Percentiles rank a stretch among this genome's conserved stretches.
Conservation (phyloP, 2,113 vertebrate species). For the Lota lota region DNA sequence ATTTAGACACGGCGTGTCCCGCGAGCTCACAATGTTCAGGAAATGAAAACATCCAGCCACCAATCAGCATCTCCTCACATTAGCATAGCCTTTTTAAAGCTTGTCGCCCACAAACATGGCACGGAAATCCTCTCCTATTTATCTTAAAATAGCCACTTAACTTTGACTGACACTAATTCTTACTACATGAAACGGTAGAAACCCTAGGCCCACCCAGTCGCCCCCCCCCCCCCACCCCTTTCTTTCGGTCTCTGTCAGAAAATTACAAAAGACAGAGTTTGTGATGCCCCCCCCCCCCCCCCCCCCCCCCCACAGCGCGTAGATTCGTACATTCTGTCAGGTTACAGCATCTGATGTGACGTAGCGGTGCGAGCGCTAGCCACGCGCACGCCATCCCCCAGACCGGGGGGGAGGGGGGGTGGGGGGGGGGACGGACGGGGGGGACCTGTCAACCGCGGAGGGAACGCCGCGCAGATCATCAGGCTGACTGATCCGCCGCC, state of each 20-base stretch:
- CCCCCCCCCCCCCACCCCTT: constrained; percentile 75
- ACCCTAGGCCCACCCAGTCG: constrained; percentile 46
- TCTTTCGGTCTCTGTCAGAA: constrained; percentile 76
- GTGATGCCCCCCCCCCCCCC: constrained; percentile 80
- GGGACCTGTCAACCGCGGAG: constrained; percentile 91
- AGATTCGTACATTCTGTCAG: constrained; percentile 94
- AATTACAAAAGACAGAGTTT: constrained; percentile 98
- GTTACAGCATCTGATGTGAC: constrained; percentile 94
- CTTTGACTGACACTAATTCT: constrained; percentile 99
- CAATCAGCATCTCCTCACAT: constrained; percentile 67
- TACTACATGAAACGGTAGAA: constrained; percentile 89
- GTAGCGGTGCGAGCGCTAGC: constrained; percentile 78
- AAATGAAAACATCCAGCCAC: constrained; percentile 68
- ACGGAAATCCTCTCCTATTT: constrained; percentile 75
- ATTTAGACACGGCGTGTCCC: constrained; percentile 62
- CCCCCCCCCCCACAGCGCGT: constrained; percentile 64
- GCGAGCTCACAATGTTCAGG: constrained; percentile 54
- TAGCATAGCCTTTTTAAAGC: constrained; percentile 65
- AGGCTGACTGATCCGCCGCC: constrained; percentile 89
- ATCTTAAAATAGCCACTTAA: constrained; percentile 83
- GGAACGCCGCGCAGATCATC: constrained; percentile 89
- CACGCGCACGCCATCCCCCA: constrained; percentile 80
- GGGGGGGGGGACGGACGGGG: constrained; percentile 46
- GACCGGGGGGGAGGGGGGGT: too few species aligned
- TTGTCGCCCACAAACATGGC: constrained; percentile 60